Evolutionary conservation across 2,113 vertebrate species (phyloP), one percentile per base, ranked within the genome.

Genomic region (Platycercus adscitus): DNA sequence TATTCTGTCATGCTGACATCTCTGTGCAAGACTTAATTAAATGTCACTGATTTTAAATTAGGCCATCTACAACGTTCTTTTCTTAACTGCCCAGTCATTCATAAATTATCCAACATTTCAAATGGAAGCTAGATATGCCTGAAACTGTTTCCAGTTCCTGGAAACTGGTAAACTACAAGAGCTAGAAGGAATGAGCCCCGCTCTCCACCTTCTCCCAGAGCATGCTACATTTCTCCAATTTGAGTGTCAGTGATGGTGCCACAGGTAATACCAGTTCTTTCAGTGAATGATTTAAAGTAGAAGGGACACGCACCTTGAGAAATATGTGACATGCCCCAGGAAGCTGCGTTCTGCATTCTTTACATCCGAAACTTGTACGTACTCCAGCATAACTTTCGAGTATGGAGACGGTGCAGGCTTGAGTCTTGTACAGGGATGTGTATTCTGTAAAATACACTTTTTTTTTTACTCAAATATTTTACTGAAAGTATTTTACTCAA

Each of bases 151-250:
- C 65, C 58, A 23, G n/a, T 91, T 91, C 44, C 17, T 6, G 17
- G 72, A 92, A 79, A n/a, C n/a, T 44, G 31, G 47, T 93, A 23
- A 76, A 26, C 29, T 69, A 10, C 46, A 56, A 44, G 49, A 86
- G 47, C 46, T 44, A 10, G 68, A 65, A 88, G 70, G 33, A 75
- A 28, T 0, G 11, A 85, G 17, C 35, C 77, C 75, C 60, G 7
- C 37, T 92, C 3, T 33, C 13, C 28, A 28, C 29, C 23, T 72
- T 75, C 70, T 72, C 76, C 26, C n/a, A 55, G 56, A 68, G 26
- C 18, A 26, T 0, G 0, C n/a, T 65, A 1, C 16, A 2, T 72
- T 58, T 58, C 25, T 69, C 9, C 46, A 31, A 0, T n/a, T 80
- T 50, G 29, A 18, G 49, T 73, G 63, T 49, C 31, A 49, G 0